phyloP scores from a whole-genome alignment of 2,888 invertebrate species.

The Keiferia lycopersicella region DNA sequence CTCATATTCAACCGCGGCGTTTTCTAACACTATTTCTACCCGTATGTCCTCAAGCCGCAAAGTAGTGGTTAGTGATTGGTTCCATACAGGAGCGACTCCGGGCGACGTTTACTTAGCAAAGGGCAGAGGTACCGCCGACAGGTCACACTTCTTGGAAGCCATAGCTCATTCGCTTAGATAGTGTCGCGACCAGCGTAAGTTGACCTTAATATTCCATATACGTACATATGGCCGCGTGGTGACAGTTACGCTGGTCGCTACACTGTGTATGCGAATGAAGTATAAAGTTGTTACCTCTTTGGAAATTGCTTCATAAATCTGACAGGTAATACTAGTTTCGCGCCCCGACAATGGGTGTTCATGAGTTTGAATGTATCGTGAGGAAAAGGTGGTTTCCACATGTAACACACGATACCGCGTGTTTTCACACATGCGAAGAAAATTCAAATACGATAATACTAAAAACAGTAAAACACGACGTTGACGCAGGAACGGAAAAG shows the following conservation, averaged over 20 bases:
- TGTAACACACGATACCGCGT: no score
- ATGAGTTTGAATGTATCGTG: neutral
- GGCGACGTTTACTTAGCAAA: slow-evolving; percentile 27
- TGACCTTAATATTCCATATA: no score
- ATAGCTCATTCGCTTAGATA: no score
- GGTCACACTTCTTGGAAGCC: slow-evolving; percentile 9
- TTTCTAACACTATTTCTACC: slow-evolving; percentile 6
- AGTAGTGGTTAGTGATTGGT: slow-evolving; percentile 50
- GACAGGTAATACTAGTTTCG: neutral
- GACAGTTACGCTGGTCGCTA: no score
- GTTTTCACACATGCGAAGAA: no score
- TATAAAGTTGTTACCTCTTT: neutral
- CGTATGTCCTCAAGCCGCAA: slow-evolving; percentile 33
- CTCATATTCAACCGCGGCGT: neutral
- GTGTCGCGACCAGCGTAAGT: no score
- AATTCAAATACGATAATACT: no score
- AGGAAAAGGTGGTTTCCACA: no score
- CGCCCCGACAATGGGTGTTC: neutral
- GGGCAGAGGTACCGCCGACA: slow-evolving; percentile 10
- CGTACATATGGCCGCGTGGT: no score
- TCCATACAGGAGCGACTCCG: slow-evolving; percentile 40
- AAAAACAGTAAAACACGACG: no score
- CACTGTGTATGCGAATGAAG: no score
- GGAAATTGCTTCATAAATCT: slow-evolving; percentile 1
- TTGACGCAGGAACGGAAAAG: no score